A percentile compares a stretch with the other conserved stretches of the same genome.
These are phyloP conservation scores for Schlechtendalia chinensis DNA, from an alignment of 1,140 invertebrate species.

Conservation along the genomic window DNA sequence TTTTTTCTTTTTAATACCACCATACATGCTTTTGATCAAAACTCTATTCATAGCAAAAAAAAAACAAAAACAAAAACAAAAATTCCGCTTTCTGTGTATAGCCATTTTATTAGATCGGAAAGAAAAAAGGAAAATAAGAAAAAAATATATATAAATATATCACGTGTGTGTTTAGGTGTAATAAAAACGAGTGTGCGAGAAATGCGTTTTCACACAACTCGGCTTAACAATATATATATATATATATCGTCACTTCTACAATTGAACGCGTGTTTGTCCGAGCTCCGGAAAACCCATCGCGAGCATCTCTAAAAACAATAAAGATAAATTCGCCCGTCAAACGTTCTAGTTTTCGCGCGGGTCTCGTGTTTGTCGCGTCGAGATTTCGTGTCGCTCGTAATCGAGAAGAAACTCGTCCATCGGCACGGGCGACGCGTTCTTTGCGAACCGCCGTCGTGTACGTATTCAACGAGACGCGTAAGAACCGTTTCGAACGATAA, in stretches of 20 bases:
- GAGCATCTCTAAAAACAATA: slow-evolving; percentile 5
- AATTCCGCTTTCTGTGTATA: background rate
- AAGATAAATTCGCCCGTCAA: background rate
- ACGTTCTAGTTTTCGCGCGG: background rate
- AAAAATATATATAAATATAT: background rate
- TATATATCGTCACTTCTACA: background rate
- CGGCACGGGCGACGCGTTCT: background rate
- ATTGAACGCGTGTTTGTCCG: background rate
- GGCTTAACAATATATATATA: background rate
- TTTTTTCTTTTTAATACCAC: no score
- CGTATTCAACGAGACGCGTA: no score
- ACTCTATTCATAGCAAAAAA: no score
- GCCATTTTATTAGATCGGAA: background rate
- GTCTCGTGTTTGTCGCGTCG: background rate
- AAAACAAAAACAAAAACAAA: no score
- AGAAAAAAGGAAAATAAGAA: background rate
- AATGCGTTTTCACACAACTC: background rate
- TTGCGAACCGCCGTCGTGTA: no score
- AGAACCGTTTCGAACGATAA: no score
- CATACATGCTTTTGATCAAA: background rate
- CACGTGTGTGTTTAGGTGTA: background rate
- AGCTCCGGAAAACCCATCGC: background rate
- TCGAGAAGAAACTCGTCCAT: background rate
- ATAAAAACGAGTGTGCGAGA: background rate
- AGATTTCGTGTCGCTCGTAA: background rate